phyloP scores from a whole-genome alignment of 2,888 invertebrate genomes.

The Fissipunctia ypsillon region DNA sequence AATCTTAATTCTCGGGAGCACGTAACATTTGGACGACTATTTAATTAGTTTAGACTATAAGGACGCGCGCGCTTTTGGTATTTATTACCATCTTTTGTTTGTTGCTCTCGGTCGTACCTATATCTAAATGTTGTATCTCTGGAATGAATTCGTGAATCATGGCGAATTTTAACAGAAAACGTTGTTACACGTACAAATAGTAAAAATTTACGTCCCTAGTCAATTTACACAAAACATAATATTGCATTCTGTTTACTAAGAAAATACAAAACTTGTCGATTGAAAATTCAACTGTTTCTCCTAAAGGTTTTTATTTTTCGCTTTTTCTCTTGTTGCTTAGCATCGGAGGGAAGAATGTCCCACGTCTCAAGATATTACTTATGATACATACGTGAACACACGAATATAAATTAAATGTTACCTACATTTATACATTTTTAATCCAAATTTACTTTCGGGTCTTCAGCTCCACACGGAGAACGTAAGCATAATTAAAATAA shows the following conservation, averaged over 20 bases:
- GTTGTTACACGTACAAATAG: not conserved
- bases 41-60: slow-evolving; percentile 14
- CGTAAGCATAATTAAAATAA: slow-evolving; percentile 29
- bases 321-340: not conserved
- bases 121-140: slow-evolving; percentile 10
- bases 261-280: not conserved
- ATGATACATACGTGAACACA: not conserved
- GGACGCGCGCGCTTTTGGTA: slow-evolving; percentile 5
- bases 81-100: slow-evolving; percentile 34
- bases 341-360: not conserved
- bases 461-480: not conserved
- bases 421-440: too few relatives aligned
- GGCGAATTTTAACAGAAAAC: not conserved
- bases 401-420: not conserved
- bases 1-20: not conserved
- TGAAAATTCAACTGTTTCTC: not conserved
- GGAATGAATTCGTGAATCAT: slow-evolving; percentile 11
- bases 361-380: not conserved
- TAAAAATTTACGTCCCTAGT: not conserved
- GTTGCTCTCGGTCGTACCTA: slow-evolving; percentile 13
- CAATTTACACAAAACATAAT: not conserved
- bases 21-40: slow-evolving; percentile 15
- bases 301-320: not conserved
- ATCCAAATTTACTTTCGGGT: not conserved
- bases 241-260: not conserved